A percentile compares a stretch with the other conserved stretches of the same genome.
Conservation (phyloP, 1,140 invertebrate species). For the Centruroides sculpturatus region DNA sequence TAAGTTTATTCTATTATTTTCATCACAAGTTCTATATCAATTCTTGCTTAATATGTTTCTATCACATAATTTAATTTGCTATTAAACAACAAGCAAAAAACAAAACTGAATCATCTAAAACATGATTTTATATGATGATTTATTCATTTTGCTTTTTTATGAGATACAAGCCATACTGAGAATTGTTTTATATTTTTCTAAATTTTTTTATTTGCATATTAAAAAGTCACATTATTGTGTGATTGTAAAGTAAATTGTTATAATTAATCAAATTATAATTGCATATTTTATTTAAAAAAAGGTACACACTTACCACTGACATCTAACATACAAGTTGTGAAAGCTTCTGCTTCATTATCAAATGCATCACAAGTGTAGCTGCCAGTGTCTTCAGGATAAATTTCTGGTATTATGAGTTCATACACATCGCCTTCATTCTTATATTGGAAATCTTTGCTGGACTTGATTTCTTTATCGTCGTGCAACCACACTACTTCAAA, state of each 20-base stretch:
- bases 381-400: constrained; percentile 85
- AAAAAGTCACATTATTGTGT: not conserved
- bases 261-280: not conserved
- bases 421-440: constrained; percentile 78
- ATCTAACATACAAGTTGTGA: constrained; percentile 72
- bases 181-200: no score
- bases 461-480: constrained; percentile 92
- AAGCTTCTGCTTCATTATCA: constrained; percentile 84
- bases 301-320: constrained; percentile 42
- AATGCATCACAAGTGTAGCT: constrained; percentile 93
- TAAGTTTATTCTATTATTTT: no score
- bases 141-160: no score
- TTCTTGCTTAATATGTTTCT: no score
- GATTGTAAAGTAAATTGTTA: not conserved
- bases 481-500: constrained; percentile 56
- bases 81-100: no score
- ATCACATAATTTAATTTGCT: no score
- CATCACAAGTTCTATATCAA: no score
- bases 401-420: constrained; percentile 73
- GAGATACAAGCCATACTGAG: no score
- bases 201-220: no score
- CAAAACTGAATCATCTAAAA: no score
- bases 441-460: constrained; percentile 90
- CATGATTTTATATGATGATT: no score
- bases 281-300: not conserved